phyloP scores from a whole-genome alignment of 2,888 invertebrate genomes.

The Lydus trimaculatus region DNA sequence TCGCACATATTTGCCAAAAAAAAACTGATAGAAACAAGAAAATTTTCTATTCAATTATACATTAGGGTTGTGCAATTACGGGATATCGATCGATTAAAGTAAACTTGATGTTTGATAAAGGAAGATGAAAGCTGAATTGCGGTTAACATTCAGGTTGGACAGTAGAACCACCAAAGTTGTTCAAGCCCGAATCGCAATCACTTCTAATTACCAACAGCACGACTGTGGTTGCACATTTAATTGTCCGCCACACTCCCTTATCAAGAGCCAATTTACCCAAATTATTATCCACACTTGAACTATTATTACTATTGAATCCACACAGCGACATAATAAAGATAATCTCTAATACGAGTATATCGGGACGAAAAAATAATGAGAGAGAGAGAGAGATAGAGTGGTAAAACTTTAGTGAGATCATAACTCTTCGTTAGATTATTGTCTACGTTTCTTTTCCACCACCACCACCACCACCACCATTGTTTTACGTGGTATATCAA shows the following conservation, averaged over 20 bases:
- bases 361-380: not conserved
- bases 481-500: not conserved
- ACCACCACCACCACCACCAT: no score
- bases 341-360: not conserved
- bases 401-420: not conserved
- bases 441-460: not conserved
- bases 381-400: no score
- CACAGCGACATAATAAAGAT: not conserved
- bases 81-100: not conserved
- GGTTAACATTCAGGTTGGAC: not conserved
- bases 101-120: not conserved
- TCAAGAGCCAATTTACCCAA: slow-evolving; percentile 22
- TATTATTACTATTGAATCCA: not conserved
- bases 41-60: not conserved
- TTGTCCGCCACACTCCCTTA: slow-evolving; percentile 22
- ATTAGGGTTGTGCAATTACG: not conserved
- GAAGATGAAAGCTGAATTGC: not conserved
- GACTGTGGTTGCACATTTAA: slow-evolving; percentile 29
- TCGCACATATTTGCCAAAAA: not conserved
- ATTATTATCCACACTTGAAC: slow-evolving; percentile 8
- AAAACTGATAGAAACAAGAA: not conserved
- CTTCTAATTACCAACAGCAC: slow-evolving; percentile 28
- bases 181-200: slow-evolving; percentile 30
- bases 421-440: not conserved
- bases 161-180: slow-evolving; percentile 21